Evolutionary conservation across 2,888 invertebrate genomes (phyloP), one percentile per base, ranked within the genome.

Genomic region (Hirtodrosophila trivittata): DNA sequence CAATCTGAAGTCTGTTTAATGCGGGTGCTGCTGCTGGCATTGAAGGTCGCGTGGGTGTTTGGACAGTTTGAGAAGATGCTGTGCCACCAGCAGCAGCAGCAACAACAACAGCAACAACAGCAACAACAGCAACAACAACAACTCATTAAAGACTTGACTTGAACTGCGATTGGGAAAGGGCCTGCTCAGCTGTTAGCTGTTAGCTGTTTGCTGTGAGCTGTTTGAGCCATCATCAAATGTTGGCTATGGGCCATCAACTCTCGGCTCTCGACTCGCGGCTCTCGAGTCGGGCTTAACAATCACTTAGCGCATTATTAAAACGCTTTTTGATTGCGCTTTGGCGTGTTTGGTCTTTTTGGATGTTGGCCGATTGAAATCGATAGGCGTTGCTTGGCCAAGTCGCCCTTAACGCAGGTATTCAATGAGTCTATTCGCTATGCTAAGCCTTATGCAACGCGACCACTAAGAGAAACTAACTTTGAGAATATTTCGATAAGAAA

Each of bases 281-380:
- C 46, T 66, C 38, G 62, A 60, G 50, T 46, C 60, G 56, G 75
- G 78, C 80, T 78, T 83, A 82, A 82, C 82, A 82, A 82, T 82
- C 82, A 82, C 87, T 82, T 82, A 82, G 84, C 82, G 82, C 87
- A 83, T 87, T 87, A 86, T 82, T 82, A 83, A 87, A 82, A 87
- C 73, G 82, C 86, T 82, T 87, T 78, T 87, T 81, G 80, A 80
- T 80, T 87, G 86, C 87, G 75, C 75, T 82, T 87, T 80, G 78
- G 86, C 86, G 78, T 87, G 87, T 66, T 64, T 56, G 58, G 47
- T 52, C 55, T 51, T 21, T n/a, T 55, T 51, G 54, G 49, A 35
- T 38, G 49, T 51, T 26, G 66, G 38, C 42, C 63, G 62, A 71
- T 71, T 71, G 80, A 66, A 82, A 87, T 85, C 60, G 75, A 81